Evolutionary conservation across 2,797 vertebrate species (phyloP).

Genomic region (Phrynocephalus guinanensis): DNA sequence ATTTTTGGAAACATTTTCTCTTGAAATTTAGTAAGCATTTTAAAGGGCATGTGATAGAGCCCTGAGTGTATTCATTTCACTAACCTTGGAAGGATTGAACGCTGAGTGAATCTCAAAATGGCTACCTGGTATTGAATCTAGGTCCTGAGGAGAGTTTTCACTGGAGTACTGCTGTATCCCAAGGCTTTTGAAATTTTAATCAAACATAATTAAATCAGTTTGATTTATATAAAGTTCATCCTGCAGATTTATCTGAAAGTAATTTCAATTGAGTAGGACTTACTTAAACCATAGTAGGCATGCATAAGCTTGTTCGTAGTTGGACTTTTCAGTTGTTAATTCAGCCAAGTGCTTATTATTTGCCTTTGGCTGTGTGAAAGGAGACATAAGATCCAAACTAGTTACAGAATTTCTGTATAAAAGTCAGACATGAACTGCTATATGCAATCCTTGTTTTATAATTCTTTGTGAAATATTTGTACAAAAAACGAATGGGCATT

Average conservation of each 20-base stretch:
- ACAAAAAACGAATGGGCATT: constrained; percentile 38
- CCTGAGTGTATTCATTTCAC: too few species aligned
- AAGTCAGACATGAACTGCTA: not conserved
- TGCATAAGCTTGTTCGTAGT: not conserved
- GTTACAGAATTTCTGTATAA: not conserved
- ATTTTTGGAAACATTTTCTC: too few species aligned
- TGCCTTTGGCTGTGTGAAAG: constrained; percentile 49
- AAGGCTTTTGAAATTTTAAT: too few species aligned
- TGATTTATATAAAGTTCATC: too few species aligned
- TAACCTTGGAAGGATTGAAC: too few species aligned
- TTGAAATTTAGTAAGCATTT: too few species aligned
- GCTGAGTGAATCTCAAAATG: too few species aligned
- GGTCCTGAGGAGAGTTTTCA: too few species aligned
- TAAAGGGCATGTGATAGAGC: too few species aligned
- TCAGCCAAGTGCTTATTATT: not conserved
- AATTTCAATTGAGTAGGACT: not conserved
- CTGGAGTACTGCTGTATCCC: too few species aligned
- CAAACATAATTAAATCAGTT: too few species aligned
- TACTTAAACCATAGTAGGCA: not conserved
- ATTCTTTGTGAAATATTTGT: constrained; percentile 48
- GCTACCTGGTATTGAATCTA: too few species aligned
- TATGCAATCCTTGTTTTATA: constrained; percentile 31
- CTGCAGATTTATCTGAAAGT: not conserved
- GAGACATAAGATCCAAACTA: constrained; percentile 6
- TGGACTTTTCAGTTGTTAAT: not conserved